A percentile compares a stretch with the other conserved stretches of the same genome.
These are phyloP conservation scores for Glaucopsyche alexis DNA, from an alignment of 2,888 invertebrate species.

Conservation along the genomic window DNA sequence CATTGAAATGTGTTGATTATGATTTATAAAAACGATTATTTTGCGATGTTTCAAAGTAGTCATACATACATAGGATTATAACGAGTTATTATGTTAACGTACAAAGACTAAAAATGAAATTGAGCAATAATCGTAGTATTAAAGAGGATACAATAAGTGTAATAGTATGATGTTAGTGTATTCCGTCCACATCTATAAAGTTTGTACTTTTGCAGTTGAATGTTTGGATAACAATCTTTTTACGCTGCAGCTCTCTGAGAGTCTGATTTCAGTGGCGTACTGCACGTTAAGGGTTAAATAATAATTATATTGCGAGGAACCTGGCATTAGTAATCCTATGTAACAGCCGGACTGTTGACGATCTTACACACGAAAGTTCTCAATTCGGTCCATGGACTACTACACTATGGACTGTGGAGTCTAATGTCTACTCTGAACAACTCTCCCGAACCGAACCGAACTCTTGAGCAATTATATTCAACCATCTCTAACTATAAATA, in stretches of 20 bases:
- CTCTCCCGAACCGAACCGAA: too few species aligned
- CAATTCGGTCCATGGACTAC: background rate
- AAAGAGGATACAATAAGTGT: conserved; percentile 33
- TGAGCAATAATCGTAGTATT: conserved; percentile 34
- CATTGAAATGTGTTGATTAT: background rate
- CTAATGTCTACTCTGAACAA: background rate
- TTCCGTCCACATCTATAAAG: conserved; percentile 76
- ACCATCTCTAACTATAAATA: background rate
- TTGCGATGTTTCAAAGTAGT: conserved; percentile 1
- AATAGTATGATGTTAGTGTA: conserved; percentile 51
- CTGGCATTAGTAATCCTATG: background rate
- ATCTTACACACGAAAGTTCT: background rate
- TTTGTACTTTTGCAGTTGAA: conserved; percentile 50
- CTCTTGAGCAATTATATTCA: background rate
- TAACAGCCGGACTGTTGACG: background rate
- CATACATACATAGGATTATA: background rate
- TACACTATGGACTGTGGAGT: background rate
- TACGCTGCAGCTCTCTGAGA: conserved; percentile 50
- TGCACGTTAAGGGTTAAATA: background rate
- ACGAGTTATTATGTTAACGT: conserved; percentile 4
- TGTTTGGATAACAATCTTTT: conserved; percentile 54
- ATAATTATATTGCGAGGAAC: conserved; percentile 29
- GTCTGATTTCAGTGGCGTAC: conserved; percentile 20
- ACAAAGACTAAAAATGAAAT: conserved; percentile 15
- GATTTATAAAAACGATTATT: background rate